phyloP scores from a whole-genome alignment of 2,797 vertebrate genomes.

The Thunnus albacares region DNA sequence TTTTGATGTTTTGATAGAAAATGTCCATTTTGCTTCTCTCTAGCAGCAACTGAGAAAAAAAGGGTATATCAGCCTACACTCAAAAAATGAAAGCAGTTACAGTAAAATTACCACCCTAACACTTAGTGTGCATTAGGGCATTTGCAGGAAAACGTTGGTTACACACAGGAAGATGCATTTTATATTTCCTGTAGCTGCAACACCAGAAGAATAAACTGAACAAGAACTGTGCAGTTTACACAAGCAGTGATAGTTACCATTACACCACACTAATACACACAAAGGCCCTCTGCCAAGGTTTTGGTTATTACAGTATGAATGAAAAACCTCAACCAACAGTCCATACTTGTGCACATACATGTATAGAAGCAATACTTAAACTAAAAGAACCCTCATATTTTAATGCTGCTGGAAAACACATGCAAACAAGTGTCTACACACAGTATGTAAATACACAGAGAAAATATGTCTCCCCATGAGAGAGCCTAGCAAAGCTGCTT shows the following conservation, averaged over 20 bases:
- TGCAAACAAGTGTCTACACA: constrained; percentile 15
- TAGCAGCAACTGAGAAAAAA: constrained; percentile 13
- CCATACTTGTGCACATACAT: background rate
- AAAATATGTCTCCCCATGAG: background rate
- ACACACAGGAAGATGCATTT: constrained; percentile 14
- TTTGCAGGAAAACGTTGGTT: constrained; percentile 8
- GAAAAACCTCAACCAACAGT: background rate
- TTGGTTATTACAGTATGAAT: background rate
- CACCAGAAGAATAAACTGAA: background rate
- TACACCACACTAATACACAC: background rate
- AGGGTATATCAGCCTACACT: background rate
- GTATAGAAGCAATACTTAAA: background rate
- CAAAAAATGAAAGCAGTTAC: constrained; percentile 2
- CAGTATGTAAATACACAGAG: background rate
- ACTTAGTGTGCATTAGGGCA: background rate
- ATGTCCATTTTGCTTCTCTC: background rate
- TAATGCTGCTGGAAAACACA: background rate
- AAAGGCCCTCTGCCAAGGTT: background rate
- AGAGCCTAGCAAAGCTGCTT: background rate
- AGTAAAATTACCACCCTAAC: background rate
- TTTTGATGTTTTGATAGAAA: background rate
- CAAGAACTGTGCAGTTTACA: constrained; percentile 10
- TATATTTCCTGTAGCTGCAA: constrained; percentile 22
- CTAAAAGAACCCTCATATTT: background rate
- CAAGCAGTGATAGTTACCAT: constrained; percentile 1